Evolutionary conservation across 1,140 invertebrate species (phyloP).

Genomic region (Papilio helenus): DNA sequence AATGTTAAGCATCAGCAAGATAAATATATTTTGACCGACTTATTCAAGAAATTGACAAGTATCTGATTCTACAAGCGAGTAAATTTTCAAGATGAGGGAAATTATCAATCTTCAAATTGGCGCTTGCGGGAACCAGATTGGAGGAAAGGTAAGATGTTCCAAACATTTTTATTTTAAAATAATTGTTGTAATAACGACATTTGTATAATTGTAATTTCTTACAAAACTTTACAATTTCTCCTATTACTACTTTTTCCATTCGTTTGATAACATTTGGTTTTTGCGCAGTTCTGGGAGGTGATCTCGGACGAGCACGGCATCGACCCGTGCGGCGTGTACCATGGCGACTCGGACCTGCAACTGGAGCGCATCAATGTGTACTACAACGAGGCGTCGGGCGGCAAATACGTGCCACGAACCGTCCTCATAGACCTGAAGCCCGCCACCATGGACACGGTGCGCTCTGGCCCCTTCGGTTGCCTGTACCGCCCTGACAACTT

Average conservation of each 20-base stretch:
- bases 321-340: conserved; percentile 90
- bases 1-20: conserved; percentile 73
- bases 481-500: conserved; percentile 95
- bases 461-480: conserved; percentile 90
- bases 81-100: conserved; percentile 87
- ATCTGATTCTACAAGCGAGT: conserved; percentile 43
- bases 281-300: conserved; percentile 73
- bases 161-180: not conserved
- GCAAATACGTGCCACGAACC: conserved; percentile 91
- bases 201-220: too few species aligned
- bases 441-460: conserved; percentile 91
- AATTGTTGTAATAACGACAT: too few species aligned
- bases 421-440: conserved; percentile 92
- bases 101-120: conserved; percentile 92
- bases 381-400: conserved; percentile 92
- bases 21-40: conserved; percentile 58
- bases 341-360: conserved; percentile 91
- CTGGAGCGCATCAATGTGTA: conserved; percentile 94
- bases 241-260: not conserved
- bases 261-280: not conserved
- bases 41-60: conserved; percentile 74
- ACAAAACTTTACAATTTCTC: not conserved
- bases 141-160: conserved; percentile 56
- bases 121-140: conserved; percentile 92
- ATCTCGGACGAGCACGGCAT: conserved; percentile 94